Percentiles rank a stretch among this genome's conserved stretches.
Conservation (phyloP, 2,797 vertebrate species). For the Typhlichthys subterraneus region DNA sequence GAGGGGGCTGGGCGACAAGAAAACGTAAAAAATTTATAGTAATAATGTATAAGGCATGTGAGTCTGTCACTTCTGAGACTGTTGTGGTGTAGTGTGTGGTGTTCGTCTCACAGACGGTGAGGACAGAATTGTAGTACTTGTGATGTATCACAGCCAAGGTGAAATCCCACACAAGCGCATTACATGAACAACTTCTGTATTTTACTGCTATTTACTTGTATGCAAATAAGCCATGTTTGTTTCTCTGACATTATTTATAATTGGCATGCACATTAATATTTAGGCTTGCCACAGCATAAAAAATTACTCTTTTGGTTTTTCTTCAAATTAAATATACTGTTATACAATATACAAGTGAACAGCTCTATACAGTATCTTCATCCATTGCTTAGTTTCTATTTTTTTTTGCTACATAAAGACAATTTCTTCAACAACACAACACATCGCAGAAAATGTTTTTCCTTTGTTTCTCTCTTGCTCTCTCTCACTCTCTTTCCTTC, state of each 20-base stretch:
- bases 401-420: constrained; percentile 26
- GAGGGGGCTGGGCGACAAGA: no score
- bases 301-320: constrained; percentile 2
- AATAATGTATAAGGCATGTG: no score
- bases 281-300: neutral
- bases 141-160: neutral
- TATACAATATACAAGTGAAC: constrained; percentile 10
- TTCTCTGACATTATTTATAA: constrained; percentile 15
- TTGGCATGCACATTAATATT: constrained; percentile 11
- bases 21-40: no score
- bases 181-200: neutral
- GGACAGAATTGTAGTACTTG: no score
- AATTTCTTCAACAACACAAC: neutral
- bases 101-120: no score
- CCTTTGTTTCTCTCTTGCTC: constrained; percentile 18
- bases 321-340: constrained; percentile 25
- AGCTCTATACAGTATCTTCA: constrained; percentile 10
- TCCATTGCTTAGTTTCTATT: constrained; percentile 7
- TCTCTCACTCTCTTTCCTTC: constrained; percentile 9
- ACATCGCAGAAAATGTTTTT: constrained; percentile 28
- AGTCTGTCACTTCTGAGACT: no score
- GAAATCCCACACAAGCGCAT: neutral
- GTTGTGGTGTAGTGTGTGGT: no score
- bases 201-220: neutral
- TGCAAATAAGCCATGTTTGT: neutral